Conservation (phyloP, 2,888 invertebrate genomes). For the Latrodectus hesperus region DNA sequence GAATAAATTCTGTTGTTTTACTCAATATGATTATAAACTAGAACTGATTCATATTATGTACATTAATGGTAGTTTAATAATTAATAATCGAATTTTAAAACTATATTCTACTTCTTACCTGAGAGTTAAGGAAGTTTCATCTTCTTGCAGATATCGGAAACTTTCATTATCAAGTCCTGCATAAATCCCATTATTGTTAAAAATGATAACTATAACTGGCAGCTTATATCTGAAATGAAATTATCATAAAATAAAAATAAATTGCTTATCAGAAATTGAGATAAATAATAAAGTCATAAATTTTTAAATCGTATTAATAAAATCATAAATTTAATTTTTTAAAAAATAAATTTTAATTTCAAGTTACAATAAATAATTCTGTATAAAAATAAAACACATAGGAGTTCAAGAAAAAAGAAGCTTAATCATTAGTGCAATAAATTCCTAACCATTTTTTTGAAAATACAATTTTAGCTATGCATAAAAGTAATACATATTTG, state of each 20-base stretch:
- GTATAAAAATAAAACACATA: background rate
- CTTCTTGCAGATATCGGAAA: slow-evolving; percentile 79
- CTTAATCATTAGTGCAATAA: too few relatives aligned
- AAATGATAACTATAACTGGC: slow-evolving; percentile 90
- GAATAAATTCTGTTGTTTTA: too few relatives aligned
- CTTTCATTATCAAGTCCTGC: slow-evolving; percentile 87
- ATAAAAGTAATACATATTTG: too few relatives aligned
- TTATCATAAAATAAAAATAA: background rate
- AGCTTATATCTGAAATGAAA: slow-evolving; percentile 84
- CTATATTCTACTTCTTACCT: slow-evolving; percentile 23
- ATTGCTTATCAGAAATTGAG: background rate
- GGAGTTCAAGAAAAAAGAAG: too few relatives aligned
- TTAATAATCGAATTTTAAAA: background rate
- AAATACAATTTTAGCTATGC: too few relatives aligned
- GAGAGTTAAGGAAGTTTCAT: slow-evolving; percentile 35
- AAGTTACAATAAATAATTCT: background rate
- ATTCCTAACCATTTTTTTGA: too few relatives aligned
- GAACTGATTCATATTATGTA: too few relatives aligned
- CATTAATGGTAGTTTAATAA: background rate
- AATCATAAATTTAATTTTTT: background rate
- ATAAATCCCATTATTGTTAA: slow-evolving; percentile 97
- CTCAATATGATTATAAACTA: too few relatives aligned
- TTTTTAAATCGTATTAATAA: background rate
- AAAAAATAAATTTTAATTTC: background rate
- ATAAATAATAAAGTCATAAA: background rate